Base-by-base conservation (phyloP, 2,113 vertebrate species). In the Oostethus manadensis region DNA sequence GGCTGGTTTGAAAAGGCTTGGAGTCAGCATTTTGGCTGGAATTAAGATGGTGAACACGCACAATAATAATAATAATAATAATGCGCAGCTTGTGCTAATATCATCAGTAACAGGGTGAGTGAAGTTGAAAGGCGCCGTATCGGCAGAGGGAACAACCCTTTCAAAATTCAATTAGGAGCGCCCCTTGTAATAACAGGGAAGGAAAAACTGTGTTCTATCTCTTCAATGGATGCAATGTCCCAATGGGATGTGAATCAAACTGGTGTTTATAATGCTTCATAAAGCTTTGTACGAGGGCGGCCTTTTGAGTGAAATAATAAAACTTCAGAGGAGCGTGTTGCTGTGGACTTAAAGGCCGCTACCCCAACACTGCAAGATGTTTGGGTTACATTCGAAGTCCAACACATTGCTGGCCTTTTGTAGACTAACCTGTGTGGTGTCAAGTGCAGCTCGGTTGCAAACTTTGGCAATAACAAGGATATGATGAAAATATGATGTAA, bases 231-330 rank as follows among this genome's bases (percentile, higher is more conserved):
- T 47, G 72, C 68, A 68, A 33, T 44, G 49, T 58, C 76, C 80
- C 76, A 68, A 51, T 70, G 85, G 80, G 66, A 79, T 64, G 49
- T 33, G 78, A 85, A 83, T 66, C 56, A 77, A 85, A 88, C 84
- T 78, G 84, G 76, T 87, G 82, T 85, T 69, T 88, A 80, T 86
- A 79, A 78, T 73, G 81, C 76, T 82, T 88, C 66, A 78, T 70
- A 72, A 84, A 70, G 82, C 77, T 78, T 81, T 82, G 70, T 59
- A 68, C 60, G 73, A 68, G 76, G 71, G 69, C 56, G 70, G 70
- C 47, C 61, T 84, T 84, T 81, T 59, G 76, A 56, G 74, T 74
- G 49, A 82, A 81, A 74, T 71, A 76, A 58, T 70, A 81, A 76
- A 57, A 57, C 56, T 63, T 51, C 33, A 62, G 62, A 66, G 55